Percentiles rank a stretch among this genome's conserved stretches.
Conservation (phyloP, 2,797 vertebrate species). For the Dendrocincla fuliginosa region DNA sequence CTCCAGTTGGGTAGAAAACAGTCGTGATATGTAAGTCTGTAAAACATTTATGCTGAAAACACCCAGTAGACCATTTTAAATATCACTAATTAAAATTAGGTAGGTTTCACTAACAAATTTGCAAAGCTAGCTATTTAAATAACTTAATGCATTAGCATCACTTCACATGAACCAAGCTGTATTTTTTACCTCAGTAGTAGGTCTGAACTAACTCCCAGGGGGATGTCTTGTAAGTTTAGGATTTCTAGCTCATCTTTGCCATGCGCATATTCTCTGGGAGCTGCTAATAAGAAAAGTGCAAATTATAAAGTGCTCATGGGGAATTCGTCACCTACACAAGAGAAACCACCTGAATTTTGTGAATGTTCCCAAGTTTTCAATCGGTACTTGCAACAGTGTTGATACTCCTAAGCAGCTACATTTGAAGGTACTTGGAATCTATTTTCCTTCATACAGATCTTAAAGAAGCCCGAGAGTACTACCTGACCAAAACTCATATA, state of each 20-base stretch:
- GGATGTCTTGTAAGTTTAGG: background rate
- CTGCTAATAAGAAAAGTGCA: background rate
- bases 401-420: background rate
- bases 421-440: background rate
- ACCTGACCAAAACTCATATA: background rate
- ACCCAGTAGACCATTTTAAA: background rate
- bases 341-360: background rate
- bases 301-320: background rate
- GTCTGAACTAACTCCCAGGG: background rate
- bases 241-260: background rate
- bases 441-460: background rate
- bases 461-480: background rate
- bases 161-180: background rate
- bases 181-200: background rate
- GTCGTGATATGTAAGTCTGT: fast-evolving
- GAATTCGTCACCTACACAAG: background rate
- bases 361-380: background rate
- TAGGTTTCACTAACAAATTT: background rate
- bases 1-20: background rate
- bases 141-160: background rate
- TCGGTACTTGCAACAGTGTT: background rate
- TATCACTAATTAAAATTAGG: background rate
- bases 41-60: background rate
- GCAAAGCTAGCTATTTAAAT: background rate
- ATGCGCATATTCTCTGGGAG: background rate